phyloP scores from a whole-genome alignment of 2,113 vertebrate species.

The Malaclemys terrapin region DNA sequence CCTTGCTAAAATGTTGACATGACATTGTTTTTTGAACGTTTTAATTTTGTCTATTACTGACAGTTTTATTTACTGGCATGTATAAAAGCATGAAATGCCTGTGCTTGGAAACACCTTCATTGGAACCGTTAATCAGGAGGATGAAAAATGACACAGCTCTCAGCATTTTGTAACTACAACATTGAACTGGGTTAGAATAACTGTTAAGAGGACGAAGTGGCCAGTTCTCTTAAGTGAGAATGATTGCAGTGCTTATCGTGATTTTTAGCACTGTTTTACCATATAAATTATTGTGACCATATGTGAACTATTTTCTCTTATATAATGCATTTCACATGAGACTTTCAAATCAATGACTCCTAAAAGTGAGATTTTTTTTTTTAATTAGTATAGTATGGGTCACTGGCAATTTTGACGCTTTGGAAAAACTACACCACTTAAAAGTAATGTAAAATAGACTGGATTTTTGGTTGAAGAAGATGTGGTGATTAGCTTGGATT shows the following conservation, averaged over 20 bases:
- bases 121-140: background rate
- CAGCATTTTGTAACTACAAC: background rate
- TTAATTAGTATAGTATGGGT: background rate
- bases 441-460: background rate
- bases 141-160: background rate
- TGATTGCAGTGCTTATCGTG: background rate
- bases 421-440: background rate
- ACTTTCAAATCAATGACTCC: background rate
- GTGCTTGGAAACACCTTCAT: background rate
- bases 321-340: background rate
- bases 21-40: background rate
- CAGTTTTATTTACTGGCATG: background rate
- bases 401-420: background rate
- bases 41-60: background rate
- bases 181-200: background rate
- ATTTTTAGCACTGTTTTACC: background rate
- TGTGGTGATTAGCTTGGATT: background rate
- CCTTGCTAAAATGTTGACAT: conserved; percentile 4
- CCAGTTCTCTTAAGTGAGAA: background rate
- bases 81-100: background rate
- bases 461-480: background rate
- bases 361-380: background rate
- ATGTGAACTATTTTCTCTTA: background rate
- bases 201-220: background rate
- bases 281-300: background rate